Evolutionary conservation across 1,140 invertebrate species (phyloP).

Genomic region (Papilio machaon): DNA sequence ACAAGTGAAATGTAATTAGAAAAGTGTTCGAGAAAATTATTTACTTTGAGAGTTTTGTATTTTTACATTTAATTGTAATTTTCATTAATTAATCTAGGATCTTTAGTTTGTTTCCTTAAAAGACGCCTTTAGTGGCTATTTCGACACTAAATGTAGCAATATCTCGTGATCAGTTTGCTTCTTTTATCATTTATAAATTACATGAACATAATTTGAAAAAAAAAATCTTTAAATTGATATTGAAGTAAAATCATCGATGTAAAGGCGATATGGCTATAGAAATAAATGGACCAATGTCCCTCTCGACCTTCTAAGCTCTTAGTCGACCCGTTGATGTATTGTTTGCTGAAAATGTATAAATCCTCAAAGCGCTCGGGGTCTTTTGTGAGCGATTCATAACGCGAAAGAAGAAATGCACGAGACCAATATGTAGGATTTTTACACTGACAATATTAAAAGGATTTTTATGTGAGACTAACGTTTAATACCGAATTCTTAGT

Average conservation of each 20-base stretch:
- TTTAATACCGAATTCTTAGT: neutral
- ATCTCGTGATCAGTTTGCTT: too few species aligned
- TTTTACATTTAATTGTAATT: too few species aligned
- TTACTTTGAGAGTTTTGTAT: too few species aligned
- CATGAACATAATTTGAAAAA: neutral
- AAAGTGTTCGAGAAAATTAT: too few species aligned
- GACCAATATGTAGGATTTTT: neutral
- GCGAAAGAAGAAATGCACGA: conserved; percentile 3
- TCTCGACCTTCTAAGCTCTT: conserved; percentile 9
- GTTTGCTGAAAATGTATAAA: conserved; percentile 19
- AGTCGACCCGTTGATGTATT: conserved; percentile 9
- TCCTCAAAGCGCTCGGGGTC: neutral
- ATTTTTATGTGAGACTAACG: neutral
- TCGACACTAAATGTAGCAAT: too few species aligned
- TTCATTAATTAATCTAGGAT: too few species aligned
- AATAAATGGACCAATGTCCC: conserved; percentile 21
- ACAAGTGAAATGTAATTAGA: too few species aligned
- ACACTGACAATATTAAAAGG: neutral
- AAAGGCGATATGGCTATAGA: neutral
- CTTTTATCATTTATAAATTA: too few species aligned
- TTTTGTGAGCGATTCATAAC: neutral
- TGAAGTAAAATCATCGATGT: neutral
- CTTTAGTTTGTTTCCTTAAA: too few species aligned
- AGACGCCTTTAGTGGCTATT: too few species aligned
- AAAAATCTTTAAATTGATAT: neutral